Evolutionary conservation across 1,140 invertebrate species (phyloP).

Genomic region (Oryctes rhinoceros): DNA sequence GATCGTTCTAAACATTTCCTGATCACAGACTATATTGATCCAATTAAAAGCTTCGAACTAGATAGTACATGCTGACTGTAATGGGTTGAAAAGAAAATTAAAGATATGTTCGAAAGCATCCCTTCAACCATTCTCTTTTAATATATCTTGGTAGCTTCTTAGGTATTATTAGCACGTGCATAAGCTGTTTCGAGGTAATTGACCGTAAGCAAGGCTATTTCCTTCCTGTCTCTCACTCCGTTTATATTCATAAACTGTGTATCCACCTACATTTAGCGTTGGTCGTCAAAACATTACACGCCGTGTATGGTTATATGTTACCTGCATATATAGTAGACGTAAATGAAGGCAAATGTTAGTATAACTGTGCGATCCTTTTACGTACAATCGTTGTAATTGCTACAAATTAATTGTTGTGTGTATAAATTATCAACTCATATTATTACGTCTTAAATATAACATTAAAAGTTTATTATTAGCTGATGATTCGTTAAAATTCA

Average conservation of each 20-base stretch:
- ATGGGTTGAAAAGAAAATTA: too few species aligned
- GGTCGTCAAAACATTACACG: neutral
- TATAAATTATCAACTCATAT: too few species aligned
- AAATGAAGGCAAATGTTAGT: conserved; percentile 15
- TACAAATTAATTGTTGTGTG: neutral
- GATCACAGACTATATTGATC: too few species aligned
- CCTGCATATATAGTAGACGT: conserved; percentile 3
- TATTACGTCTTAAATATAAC: too few species aligned
- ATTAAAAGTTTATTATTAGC: too few species aligned
- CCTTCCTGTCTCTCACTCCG: conserved; percentile 24
- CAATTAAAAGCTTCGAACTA: too few species aligned
- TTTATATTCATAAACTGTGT: neutral
- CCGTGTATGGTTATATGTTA: neutral
- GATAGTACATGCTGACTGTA: too few species aligned
- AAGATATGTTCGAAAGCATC: neutral
- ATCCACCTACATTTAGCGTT: conserved; percentile 18
- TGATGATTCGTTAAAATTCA: too few species aligned
- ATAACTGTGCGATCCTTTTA: conserved; percentile 13
- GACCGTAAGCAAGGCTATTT: conserved; percentile 20
- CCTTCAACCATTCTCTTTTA: neutral
- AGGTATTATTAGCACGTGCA: conserved; percentile 16
- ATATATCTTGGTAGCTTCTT: neutral
- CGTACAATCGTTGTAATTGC: neutral
- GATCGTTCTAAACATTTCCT: too few species aligned
- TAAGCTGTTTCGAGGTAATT: conserved; percentile 21